Evolutionary conservation across 2,797 vertebrate species (phyloP), one percentile per base, ranked within the genome.

Genomic region (Lycodopsis pacificus): DNA sequence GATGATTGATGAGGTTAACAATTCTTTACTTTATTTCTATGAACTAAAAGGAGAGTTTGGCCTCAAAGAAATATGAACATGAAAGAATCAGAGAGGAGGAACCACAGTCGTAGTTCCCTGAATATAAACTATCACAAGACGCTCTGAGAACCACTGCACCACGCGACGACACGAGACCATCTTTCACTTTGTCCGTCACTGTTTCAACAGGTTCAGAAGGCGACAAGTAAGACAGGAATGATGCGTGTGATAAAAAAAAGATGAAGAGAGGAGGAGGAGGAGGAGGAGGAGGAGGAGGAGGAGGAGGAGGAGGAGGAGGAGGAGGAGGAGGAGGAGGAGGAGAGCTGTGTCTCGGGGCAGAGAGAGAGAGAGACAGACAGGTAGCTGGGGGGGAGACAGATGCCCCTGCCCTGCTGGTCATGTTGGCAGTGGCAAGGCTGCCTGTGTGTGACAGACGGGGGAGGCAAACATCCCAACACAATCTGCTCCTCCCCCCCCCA

Each of bases 361-460:
- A 72, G 63, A 73, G 81, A 83, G 75, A 58, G 56, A 80, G 56
- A 80, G 79, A 34, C 32, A 34, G 32, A 34, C 80, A 67, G 85
- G 89, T 87, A 89, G 92, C 88, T 91, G 77, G 76, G 85, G 81
- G 88, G 85, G 75, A 77, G 92, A 89, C 92, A 94, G 93, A 94
- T 94, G 95, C 91, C 93, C 89, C 85, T 90, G 88, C 92, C 91
- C 89, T 94, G 92, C 93, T 93, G 91, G 91, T 94, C 89, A 88
- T 94, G 89, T 93, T 94, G 92, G 94, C 93, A 92, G 90, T 73
- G 88, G 83, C 76, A 77, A 73, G 58, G 82, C 91, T 89, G 92
- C 90, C 89, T 92, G 89, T 57, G 86, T 89, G 88, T 79, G 83
- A 91, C 90, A 92, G 92, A 91, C 86, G 91, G 91, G 85, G 83